Base-by-base conservation (phyloP, 30 jellyfish, hydroid and myxozoan genomes). In the Aurelia coerulea region DNA sequence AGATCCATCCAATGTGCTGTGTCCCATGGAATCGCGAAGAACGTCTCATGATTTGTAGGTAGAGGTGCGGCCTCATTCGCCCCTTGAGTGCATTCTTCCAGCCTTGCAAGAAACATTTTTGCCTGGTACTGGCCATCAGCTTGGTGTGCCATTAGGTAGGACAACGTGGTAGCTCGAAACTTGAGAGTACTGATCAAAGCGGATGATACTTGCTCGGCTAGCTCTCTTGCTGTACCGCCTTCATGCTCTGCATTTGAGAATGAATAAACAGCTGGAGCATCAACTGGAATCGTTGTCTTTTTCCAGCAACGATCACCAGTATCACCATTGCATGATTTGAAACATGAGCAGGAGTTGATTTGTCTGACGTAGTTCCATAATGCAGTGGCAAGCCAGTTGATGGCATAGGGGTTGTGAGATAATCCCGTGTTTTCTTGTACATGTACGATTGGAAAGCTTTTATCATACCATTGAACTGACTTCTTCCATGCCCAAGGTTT, bases 1-100 rank as follows among this genome's bases (percentile, higher is more conserved):
- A 73, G 64, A 79, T 79, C 64, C 89, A 79, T 79, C 80, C 89
- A 79, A 74, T 79, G 89, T 56, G 89, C 89, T 79, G 89, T 79
- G 64, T 79, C 89, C 80, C 89, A 62, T 79, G 89, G 89, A 59
- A 77, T 74, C 64, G 64, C 80, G 46, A 65, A 79, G 89, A 79
- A 79, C 59, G 80, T 79, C 64, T 63, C 89, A 63, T 79, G 80
- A 17, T 51, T 68, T 34, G 56, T 68, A 34, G 87, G 77, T 68
- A 77, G 77, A 60, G 69, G 69, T 60, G 10, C 33, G 33, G 23
- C 69, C 62, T 77, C 67, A 51, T 18, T 51, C 74, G 16, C 51
- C 41, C 65, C 72, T n/a, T 74, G 85, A 72, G 66, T 72, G 52
- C 77, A 66, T 66, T 66, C 52, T 34, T 66, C 18, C 77, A 66